Conservation (phyloP, 2,113 vertebrate species). For the Myiopsitta monachus region DNA sequence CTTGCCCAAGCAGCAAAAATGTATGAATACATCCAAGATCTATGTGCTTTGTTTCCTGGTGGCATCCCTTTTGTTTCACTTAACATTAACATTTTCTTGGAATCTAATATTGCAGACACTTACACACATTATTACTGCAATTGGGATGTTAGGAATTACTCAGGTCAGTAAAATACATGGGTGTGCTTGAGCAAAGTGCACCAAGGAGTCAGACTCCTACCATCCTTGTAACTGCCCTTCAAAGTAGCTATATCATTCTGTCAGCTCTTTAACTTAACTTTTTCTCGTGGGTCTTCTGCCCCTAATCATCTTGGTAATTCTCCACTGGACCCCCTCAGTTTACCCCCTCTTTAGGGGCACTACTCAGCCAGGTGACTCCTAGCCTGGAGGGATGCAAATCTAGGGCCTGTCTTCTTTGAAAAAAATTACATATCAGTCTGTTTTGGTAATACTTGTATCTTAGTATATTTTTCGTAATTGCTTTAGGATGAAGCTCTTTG, state of each 20-base stretch:
- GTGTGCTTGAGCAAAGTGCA: background rate
- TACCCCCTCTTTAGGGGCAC: background rate
- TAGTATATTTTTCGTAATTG: background rate
- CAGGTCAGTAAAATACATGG: background rate
- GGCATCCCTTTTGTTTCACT: background rate
- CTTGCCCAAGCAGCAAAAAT: background rate
- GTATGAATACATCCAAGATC: background rate
- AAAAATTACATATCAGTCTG: background rate
- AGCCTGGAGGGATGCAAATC: background rate
- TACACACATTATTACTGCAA: background rate
- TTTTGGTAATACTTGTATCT: background rate
- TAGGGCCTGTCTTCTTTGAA: background rate
- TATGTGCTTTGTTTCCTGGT: background rate
- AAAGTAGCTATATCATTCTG: background rate
- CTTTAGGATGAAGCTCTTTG: background rate
- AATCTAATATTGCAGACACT: background rate
- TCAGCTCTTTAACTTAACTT: background rate
- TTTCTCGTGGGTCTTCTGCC: background rate
- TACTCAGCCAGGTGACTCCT: background rate
- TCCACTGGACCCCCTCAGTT: background rate
- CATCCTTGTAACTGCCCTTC: background rate
- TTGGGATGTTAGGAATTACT: background rate
- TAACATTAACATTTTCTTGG: background rate
- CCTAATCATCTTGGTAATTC: background rate
- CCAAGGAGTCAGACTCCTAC: background rate